Evolutionary conservation across 2,113 vertebrate genomes (phyloP), one percentile per base, ranked within the genome.

Genomic region (Malurus melanocephalus): DNA sequence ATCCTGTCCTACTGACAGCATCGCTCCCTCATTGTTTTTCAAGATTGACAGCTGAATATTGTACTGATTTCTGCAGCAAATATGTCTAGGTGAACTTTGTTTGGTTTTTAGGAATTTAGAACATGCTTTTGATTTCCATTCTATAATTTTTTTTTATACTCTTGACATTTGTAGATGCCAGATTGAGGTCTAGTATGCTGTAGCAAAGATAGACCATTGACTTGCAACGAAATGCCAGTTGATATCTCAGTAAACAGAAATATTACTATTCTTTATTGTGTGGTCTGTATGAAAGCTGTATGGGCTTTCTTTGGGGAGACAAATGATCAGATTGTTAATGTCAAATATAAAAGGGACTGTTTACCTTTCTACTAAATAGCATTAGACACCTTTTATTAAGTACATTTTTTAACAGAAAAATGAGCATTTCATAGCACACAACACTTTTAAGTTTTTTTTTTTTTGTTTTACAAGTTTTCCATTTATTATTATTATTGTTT

Each of bases 201-300:
- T 98, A 96, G 97, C 97, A 97, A 97, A 93, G 96, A 96, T 93
- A 98, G 98, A 97, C 97, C 97, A 97, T 97, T 98, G 97, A 97
- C 96, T 97, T 95, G 96, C 95, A 94, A 94, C 74, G 96, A 98
- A 98, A 98, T 98, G 98, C 98, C 98, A 98, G 97, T 97, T 97
- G 97, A 98, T 98, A 98, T 98, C 98, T 98, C 96, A 96, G 98
- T 98, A 98, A 99, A 98, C 98, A 98, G 98, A 97, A 98, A 98
- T 97, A 96, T 96, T 98, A 98, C 98, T 98, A 97, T 97, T 97
- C 97, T 98, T 98, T 98, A 98, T 98, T 98, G 97, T 98, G 96
- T 96, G 88, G 94, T 94, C 95, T 96, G 94, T 97, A 96, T 96
- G 96, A 97, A 97, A 97, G 98, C 97, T 97, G 96, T 97, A 96